Base-by-base conservation (phyloP, 2,113 vertebrate genomes). In the Forbesichthys papilliferus region DNA sequence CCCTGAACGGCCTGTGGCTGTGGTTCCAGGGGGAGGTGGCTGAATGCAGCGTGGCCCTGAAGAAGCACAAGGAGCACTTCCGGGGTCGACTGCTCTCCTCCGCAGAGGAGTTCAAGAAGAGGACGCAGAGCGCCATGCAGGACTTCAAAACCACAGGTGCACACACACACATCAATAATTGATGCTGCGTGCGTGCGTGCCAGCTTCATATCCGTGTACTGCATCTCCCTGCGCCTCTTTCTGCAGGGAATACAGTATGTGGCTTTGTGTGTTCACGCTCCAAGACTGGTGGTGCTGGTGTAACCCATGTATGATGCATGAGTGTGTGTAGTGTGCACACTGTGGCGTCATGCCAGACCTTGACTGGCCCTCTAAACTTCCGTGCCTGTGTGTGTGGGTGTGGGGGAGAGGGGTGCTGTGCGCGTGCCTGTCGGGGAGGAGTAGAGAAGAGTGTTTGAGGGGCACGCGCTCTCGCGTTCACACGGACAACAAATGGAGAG, bases 11-110 rank as follows among this genome's bases (percentile, higher is more conserved):
- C 0, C 85, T 93, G 16, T 96, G 95, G 95, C 64, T 91, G 18
- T 49, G 82, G 80, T 96, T 95, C 82, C 94, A 96, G 69, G 92
- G 94, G 82, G 87, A 90, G 18, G 63, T 97, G 66, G 68, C 92
- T 49, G 94, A 96, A 78, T 91, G 93, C 13, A 90, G 94, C 8
- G 62, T 77, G 54, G 92, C 91, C 88, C 87, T 96, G 64, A 92
- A 93, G 75, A 92, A 87, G 34, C 75, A 93, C 75, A 95, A 95
- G 73, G 94, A 96, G 52, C 94, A 90, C 58, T 95, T 97, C 81
- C 94, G 92, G 87, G 93, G 86, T 0, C 64, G 82, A 60, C 87
- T 96, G 0, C 74, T 95, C 42, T 73, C 89, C 55, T 92, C 91
- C 0, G 89, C 93, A 0, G 93, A 95, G 20, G 93, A 96, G 64